Conservation (phyloP, 2,888 invertebrate genomes). For the Agriotes lineatus region DNA sequence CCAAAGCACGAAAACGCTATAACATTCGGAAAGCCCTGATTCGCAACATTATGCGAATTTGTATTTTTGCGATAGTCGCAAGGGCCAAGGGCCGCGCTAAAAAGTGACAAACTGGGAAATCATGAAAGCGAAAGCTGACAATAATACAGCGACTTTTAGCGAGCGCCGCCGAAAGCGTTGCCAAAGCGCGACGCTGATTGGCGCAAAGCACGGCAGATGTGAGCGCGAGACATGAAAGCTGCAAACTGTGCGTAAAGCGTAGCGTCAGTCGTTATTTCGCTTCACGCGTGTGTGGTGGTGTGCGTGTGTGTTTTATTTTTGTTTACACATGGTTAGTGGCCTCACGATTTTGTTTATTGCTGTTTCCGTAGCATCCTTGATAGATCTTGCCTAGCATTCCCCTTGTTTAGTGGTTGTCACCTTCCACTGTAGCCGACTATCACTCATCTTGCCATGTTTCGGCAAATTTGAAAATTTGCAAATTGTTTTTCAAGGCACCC, state of each 20-base stretch:
- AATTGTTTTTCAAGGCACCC: no score
- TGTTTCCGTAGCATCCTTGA: neutral
- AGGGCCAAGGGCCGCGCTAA: conserved; percentile 31
- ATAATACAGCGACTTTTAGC: conserved; percentile 41
- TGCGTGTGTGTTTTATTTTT: conserved; percentile 64
- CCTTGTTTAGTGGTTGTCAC: neutral
- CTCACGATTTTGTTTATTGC: conserved; percentile 23
- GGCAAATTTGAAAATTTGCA: no score
- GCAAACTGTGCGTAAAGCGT: conserved; percentile 61
- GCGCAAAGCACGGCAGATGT: conserved; percentile 65
- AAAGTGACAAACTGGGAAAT: conserved; percentile 44
- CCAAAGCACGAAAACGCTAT: no score
- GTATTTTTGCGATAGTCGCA: neutral
- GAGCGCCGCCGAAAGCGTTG: conserved; percentile 39
- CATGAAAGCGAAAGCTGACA: conserved; percentile 44
- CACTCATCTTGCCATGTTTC: no score
- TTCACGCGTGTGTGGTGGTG: conserved; percentile 65
- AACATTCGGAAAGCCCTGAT: no score
- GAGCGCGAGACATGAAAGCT: conserved; percentile 64
- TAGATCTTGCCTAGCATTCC: neutral
- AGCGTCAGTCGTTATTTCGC: conserved; percentile 64
- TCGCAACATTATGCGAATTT: no score
- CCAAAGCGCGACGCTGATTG: conserved; percentile 57
- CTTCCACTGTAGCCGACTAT: no score
- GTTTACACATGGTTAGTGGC: conserved; percentile 65